phyloP scores from a whole-genome alignment of 2,888 invertebrate genomes.

The Lepidochitona cinerea region DNA sequence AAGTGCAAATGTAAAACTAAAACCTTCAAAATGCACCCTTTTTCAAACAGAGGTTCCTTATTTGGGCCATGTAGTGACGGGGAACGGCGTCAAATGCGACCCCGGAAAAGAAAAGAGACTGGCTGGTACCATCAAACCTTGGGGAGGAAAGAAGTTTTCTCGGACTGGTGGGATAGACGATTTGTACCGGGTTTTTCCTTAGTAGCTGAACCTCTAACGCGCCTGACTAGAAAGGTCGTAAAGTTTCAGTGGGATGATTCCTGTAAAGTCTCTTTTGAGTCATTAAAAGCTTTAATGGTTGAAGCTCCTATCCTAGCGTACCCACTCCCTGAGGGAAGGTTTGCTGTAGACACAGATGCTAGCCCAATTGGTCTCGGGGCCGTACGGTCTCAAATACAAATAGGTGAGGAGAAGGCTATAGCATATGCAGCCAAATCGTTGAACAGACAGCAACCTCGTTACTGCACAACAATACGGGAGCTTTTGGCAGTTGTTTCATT shows the following conservation, averaged over 20 bases:
- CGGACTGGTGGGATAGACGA: background rate
- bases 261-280: slow-evolving; percentile 26
- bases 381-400: slow-evolving; percentile 19
- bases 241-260: slow-evolving; percentile 22
- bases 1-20: slow-evolving; percentile 33
- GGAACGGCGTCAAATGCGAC: background rate
- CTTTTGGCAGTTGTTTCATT: slow-evolving; percentile 25
- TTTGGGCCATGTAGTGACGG: background rate
- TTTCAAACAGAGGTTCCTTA: slow-evolving; percentile 12
- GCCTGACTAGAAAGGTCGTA: slow-evolving; percentile 14
- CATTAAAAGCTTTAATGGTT: slow-evolving; percentile 6
- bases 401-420: slow-evolving; percentile 17
- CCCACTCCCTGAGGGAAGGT: slow-evolving; percentile 15
- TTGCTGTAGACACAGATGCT: slow-evolving; percentile 23
- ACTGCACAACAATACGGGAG: slow-evolving; percentile 24
- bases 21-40: slow-evolving; percentile 38
- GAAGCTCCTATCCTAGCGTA: slow-evolving; percentile 28
- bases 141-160: slow-evolving; percentile 24
- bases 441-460: slow-evolving; percentile 2
- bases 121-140: no score
- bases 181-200: background rate
- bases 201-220: slow-evolving; percentile 15
- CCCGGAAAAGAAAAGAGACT: background rate
- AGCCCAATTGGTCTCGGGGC: slow-evolving; percentile 16
- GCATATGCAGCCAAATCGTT: slow-evolving; percentile 20